phyloP scores from a whole-genome alignment of 1,140 invertebrate species.

The Pseudoatta argentina region DNA sequence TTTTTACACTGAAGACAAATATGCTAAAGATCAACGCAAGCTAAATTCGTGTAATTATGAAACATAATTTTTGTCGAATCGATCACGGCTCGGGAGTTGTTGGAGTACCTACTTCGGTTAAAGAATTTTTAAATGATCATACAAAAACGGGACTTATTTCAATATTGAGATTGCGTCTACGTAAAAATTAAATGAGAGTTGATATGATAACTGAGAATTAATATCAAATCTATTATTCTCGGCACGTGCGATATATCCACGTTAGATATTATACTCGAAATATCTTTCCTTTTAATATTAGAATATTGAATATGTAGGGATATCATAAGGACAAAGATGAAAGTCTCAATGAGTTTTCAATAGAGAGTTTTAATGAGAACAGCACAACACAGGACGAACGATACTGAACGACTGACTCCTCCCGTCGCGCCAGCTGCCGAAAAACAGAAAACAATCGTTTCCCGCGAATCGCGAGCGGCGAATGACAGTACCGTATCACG shows the following conservation, averaged over 20 bases:
- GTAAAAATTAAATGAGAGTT: not conserved
- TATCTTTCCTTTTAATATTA: not conserved
- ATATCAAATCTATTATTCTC: not conserved
- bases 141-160: conserved; percentile 19
- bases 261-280: not conserved
- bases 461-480: no score
- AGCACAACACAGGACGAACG: no score
- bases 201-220: conserved; percentile 5
- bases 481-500: no score
- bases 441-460: no score
- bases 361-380: no score
- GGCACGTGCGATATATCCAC: not conserved
- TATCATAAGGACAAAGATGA: no score
- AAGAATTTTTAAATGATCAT: not conserved
- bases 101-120: not conserved
- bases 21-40: conserved; percentile 11
- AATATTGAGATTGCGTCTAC: conserved; percentile 3
- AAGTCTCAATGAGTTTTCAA: no score
- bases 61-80: conserved; percentile 40
- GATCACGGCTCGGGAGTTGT: conserved; percentile 11
- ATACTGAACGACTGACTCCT: no score
- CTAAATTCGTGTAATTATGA: conserved; percentile 44
- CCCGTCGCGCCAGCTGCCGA: no score
- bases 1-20: conserved; percentile 38
- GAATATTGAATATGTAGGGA: conserved; percentile 12